A percentile compares a stretch with the other conserved stretches of the same genome.
These are phyloP conservation scores for Nasonia longicornis DNA, from an alignment of 1,140 invertebrate genomes.

Conservation along the genomic window DNA sequence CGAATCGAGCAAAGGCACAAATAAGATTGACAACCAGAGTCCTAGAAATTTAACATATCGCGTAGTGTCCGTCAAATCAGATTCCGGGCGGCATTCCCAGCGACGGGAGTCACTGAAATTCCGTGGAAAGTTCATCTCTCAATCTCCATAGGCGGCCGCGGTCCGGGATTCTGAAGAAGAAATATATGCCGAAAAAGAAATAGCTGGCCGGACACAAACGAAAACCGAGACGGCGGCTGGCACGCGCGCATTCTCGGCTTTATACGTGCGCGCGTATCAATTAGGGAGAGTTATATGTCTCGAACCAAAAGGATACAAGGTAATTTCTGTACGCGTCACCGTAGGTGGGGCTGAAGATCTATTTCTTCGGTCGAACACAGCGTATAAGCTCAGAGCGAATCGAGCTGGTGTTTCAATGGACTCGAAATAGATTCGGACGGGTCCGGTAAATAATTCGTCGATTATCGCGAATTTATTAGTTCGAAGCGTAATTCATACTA, in stretches of 20 bases:
- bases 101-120: constrained; percentile 21
- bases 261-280: not conserved
- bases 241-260: not conserved
- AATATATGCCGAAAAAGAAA: constrained; percentile 7
- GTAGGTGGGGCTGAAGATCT: not conserved
- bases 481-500: not conserved
- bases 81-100: not conserved
- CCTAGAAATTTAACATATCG: no score
- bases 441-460: not conserved
- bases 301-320: not conserved
- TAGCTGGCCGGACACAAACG: not conserved
- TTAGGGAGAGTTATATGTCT: not conserved
- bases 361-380: not conserved
- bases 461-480: not conserved
- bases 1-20: no score
- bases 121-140: constrained; percentile 28
- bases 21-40: no score
- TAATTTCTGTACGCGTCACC: not conserved
- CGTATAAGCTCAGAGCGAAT: no score
- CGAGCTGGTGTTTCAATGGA: no score
- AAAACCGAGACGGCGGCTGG: not conserved
- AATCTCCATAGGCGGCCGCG: not conserved
- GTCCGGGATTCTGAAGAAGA: not conserved
- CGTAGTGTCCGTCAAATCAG: not conserved
- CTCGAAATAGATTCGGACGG: no score